Base-by-base conservation (phyloP, 2,797 vertebrate species). In the Zenarchopterus dispar region DNA sequence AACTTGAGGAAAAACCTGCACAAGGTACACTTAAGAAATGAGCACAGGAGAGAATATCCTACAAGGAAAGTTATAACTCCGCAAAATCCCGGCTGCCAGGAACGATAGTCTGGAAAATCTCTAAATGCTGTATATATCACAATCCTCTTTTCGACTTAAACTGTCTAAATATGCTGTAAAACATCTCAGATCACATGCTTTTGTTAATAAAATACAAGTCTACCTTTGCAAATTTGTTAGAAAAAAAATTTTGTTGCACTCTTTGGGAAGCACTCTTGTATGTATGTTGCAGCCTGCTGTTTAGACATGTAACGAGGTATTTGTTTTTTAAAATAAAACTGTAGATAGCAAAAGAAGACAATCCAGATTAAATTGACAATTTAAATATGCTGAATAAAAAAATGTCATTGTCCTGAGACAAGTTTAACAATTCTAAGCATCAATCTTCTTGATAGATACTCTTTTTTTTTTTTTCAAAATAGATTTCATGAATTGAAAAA, bases 321-420 rank as follows among this genome's bases (percentile, higher is more conserved):
- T n/a, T n/a, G n/a, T n/a, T n/a, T n/a, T n/a, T n/a, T 24, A 24
- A 28, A 28, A 28, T 1, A 64, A 76, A 36, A 70, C 13, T 76
- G 61, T 77, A 72, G 61, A 67, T 39, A 73, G 15, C 3, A 23
- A 58, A 64, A 10, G 21, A 45, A 76, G 26, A 58, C 54, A 7
- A 39, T 39, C 36, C 26, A 56, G 17, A 70, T 54, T 44, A 50
- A 84, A 78, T 33, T 4, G 62, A 55, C 77, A 71, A 77, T 50
- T 22, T 61, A 31, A 55, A 53, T 58, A 41, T 80, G 70, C 65
- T 70, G 23, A 82, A 86, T 80, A 79, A 81, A 88, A n/a, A 58
- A 49, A 63, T 67, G 21, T 70, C 62, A 36, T 46, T 73, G 10
- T 58, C 50, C 1, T 36, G 15, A 77, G 64, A 53, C 44, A 71